A percentile compares a stretch with the other conserved stretches of the same genome.
Evolutionary conservation across 30 jellyfish, hydroid and myxozoan genomes (phyloP).

Genomic region (Catostylus mosaicus): DNA sequence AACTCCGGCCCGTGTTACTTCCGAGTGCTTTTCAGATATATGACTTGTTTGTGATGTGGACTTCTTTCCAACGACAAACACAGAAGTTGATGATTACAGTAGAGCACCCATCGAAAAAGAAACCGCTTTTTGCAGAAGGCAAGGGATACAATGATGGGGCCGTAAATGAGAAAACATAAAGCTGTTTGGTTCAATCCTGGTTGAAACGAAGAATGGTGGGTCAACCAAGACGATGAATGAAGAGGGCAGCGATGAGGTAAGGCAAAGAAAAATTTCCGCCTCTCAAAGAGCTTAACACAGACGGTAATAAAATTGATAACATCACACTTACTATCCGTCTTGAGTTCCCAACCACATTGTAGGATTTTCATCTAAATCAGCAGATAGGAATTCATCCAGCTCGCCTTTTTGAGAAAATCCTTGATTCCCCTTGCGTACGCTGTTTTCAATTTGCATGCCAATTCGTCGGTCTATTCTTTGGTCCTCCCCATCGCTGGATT

Average conservation of each 20-base stretch:
- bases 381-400: slow-evolving; percentile 68
- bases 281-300: no score
- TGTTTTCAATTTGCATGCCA: slow-evolving; percentile 73
- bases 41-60: no score
- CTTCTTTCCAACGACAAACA: no score
- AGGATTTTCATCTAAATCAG: slow-evolving; percentile 86
- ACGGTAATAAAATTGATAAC: neutral
- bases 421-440: slow-evolving; percentile 78
- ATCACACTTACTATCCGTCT: slow-evolving; percentile 86
- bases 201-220: no score
- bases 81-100: no score
- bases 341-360: slow-evolving; percentile 99
- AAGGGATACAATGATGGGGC: no score
- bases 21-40: no score
- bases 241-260: neutral
- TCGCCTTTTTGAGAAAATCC: slow-evolving; percentile 79
- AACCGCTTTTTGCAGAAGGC: no score
- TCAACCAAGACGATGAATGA: neutral
- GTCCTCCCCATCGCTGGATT: slow-evolving; percentile 81
- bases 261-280: neutral
- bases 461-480: slow-evolving; percentile 64
- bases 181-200: no score
- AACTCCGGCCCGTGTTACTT: no score
- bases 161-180: no score
- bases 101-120: no score